Conservation (phyloP, 2,797 vertebrate species). For the Cyprinella venusta region DNA sequence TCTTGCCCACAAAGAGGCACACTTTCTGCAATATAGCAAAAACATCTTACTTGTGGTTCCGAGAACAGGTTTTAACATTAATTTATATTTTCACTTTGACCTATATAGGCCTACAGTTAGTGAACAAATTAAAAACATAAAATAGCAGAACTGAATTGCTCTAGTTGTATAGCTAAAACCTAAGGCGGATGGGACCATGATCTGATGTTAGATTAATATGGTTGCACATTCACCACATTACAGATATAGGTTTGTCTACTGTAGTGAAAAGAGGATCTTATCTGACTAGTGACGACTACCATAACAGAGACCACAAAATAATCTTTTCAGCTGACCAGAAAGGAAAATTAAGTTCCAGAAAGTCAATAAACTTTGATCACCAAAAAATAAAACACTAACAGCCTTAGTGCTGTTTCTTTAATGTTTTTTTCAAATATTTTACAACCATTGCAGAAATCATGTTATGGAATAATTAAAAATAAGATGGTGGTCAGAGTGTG, state of each 20-base stretch:
- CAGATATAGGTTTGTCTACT: not conserved
- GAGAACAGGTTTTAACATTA: not conserved
- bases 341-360: not conserved
- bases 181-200: not conserved
- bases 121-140: not conserved
- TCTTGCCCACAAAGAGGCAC: not conserved
- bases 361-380: not conserved
- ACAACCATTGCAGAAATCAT: not conserved
- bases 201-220: not conserved
- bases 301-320: conserved; percentile 1
- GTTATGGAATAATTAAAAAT: not conserved
- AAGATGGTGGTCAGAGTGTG: not conserved
- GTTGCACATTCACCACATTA: not conserved
- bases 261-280: not conserved
- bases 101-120: not conserved
- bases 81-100: not conserved
- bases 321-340: not conserved
- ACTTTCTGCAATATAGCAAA: not conserved
- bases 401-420: not conserved
- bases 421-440: not conserved
- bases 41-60: no score
- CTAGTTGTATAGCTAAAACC: not conserved
- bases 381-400: not conserved
- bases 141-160: no score
- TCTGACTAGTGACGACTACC: not conserved